A percentile compares a stretch with the other conserved stretches of the same genome.
Evolutionary conservation across 2,888 invertebrate species (phyloP).

Genomic region (Drosophila neonasuta): DNA sequence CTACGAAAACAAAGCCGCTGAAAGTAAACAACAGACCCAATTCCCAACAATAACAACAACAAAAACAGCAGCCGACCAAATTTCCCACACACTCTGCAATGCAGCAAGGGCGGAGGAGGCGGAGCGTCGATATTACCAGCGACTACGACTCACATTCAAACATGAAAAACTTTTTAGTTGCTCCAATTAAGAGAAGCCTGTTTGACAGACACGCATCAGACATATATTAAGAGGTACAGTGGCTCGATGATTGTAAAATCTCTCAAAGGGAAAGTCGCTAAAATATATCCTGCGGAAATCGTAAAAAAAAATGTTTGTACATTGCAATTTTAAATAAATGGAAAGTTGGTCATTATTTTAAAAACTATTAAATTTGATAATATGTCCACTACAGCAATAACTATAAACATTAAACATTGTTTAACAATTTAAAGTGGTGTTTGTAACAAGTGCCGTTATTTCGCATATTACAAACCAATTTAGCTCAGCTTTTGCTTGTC

Average conservation of each 20-base stretch:
- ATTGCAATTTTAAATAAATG: background rate
- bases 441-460: slow-evolving; percentile 2
- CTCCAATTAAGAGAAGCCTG: slow-evolving; percentile 47
- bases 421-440: background rate
- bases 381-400: background rate
- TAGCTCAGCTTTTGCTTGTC: slow-evolving; percentile 17
- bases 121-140: slow-evolving; percentile 8
- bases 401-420: slow-evolving; percentile 4
- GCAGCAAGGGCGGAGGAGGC: background rate
- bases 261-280: slow-evolving; percentile 39
- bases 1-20: slow-evolving; percentile 49
- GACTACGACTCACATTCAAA: slow-evolving; percentile 52
- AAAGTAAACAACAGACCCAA: slow-evolving; percentile 73
- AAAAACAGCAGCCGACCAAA: slow-evolving; percentile 20
- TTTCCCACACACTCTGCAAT: slow-evolving; percentile 35
- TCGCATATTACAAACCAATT: slow-evolving; percentile 21
- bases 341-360: background rate
- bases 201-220: slow-evolving; percentile 21
- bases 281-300: slow-evolving; percentile 8
- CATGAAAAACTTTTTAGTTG: slow-evolving; percentile 50
- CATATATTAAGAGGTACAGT: slow-evolving; percentile 6
- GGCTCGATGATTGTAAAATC: slow-evolving; percentile 24
- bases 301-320: background rate
- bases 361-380: background rate
- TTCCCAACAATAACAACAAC: slow-evolving; percentile 63